Conservation (phyloP, 2,888 invertebrate species). For the Trachelus troglodyta region DNA sequence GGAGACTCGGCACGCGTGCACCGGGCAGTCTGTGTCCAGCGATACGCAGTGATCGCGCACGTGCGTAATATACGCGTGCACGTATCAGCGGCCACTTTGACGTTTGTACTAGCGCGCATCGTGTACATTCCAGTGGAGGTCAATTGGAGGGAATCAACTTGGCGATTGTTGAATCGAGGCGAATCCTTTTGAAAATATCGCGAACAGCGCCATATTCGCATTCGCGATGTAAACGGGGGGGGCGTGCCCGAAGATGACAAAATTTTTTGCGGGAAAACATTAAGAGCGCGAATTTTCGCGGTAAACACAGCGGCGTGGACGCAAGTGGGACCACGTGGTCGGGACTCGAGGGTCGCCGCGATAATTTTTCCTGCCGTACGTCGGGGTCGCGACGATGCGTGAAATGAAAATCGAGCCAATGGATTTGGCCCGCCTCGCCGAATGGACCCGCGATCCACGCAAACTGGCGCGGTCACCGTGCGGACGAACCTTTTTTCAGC, state of each 20-base stretch:
- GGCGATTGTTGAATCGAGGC: not conserved
- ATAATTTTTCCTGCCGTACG: conserved; percentile 55
- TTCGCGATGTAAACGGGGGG: not conserved
- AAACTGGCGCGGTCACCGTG: not conserved
- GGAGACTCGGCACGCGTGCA: conserved; percentile 9
- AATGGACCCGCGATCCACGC: not conserved
- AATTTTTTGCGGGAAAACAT: too few species aligned
- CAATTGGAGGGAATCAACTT: not conserved
- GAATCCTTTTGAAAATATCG: not conserved
- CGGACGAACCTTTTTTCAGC: not conserved
- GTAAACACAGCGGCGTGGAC: too few species aligned
- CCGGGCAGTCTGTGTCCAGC: conserved; percentile 14
- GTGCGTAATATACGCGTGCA: conserved; percentile 22
- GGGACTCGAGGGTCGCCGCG: conserved; percentile 28
- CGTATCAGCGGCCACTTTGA: not conserved
- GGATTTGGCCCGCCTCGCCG: conserved; percentile 9
- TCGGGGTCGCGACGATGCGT: conserved; percentile 51
- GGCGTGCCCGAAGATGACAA: too few species aligned
- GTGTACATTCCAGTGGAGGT: not conserved
- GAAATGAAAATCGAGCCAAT: conserved; percentile 61
- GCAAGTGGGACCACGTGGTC: not conserved
- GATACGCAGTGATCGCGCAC: not conserved
- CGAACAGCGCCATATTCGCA: not conserved
- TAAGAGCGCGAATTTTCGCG: too few species aligned
- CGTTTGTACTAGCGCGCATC: not conserved